phyloP scores from a whole-genome alignment of 2,113 vertebrate species.

The Clarias gariepinus region DNA sequence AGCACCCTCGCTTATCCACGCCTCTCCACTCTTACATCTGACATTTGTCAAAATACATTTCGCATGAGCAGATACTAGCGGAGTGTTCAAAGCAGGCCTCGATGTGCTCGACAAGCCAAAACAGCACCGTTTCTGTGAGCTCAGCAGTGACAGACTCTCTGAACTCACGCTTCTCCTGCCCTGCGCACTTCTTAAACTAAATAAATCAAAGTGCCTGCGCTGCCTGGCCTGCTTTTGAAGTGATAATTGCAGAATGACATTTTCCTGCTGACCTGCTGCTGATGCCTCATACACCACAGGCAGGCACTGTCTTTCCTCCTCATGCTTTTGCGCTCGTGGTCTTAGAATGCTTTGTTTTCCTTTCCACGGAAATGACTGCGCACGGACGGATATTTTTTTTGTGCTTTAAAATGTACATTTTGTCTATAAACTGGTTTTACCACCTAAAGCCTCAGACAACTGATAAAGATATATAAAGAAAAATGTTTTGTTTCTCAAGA shows the following conservation, averaged over 20 bases:
- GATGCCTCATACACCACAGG: conserved; percentile 28
- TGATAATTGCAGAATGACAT: conserved; percentile 74
- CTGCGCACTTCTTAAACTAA: conserved; percentile 75
- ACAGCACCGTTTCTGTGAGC: conserved; percentile 78
- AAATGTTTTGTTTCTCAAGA: not conserved
- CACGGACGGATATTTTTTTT: not conserved
- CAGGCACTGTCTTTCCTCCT: conserved; percentile 48
- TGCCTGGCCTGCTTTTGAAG: conserved; percentile 75
- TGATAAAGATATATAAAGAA: not conserved
- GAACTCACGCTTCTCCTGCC: conserved; percentile 69
- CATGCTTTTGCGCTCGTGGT: conserved; percentile 53
- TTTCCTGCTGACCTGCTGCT: conserved; percentile 66
- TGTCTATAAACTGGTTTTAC: not conserved
- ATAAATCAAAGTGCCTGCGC: conserved; percentile 74
- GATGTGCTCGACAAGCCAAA: conserved; percentile 75
- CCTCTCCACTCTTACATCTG: conserved; percentile 67
- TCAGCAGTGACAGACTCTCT: conserved; percentile 70
- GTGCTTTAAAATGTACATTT: not conserved
- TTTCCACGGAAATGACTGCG: not conserved
- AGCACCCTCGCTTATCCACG: not conserved
- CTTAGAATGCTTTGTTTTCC: not conserved
- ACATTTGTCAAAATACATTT: conserved; percentile 83
- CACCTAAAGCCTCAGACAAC: not conserved
- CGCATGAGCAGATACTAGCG: conserved; percentile 77
- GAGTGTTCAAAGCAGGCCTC: conserved; percentile 78